A percentile compares a stretch with the other conserved stretches of the same genome.
Conservation (phyloP, 2,113 vertebrate species). For the Alaudala cheleensis region DNA sequence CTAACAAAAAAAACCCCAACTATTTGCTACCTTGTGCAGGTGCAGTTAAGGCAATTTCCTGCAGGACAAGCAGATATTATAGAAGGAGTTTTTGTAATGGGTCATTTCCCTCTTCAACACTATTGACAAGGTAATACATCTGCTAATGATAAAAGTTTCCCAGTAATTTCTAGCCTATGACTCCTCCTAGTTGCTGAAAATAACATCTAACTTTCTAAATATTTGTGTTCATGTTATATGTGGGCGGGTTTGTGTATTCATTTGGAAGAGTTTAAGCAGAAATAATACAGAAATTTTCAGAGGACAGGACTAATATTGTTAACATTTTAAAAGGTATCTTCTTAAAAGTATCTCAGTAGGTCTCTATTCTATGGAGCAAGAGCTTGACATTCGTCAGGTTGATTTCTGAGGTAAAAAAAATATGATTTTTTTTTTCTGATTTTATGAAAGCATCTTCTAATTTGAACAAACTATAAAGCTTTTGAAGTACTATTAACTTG, state of each 20-base stretch:
- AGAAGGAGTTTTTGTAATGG: rapidly evolving
- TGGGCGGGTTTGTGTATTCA: background rate
- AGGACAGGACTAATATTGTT: background rate
- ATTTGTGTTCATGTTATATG: background rate
- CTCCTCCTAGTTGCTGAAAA: background rate
- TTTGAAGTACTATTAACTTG: background rate
- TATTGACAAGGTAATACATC: background rate
- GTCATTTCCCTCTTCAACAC: background rate
- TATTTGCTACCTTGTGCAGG: background rate
- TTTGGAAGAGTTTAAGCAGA: background rate
- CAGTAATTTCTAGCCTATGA: background rate
- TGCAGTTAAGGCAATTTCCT: background rate
- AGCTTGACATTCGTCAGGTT: background rate
- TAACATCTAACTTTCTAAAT: background rate
- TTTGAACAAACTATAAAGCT: background rate
- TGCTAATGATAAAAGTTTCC: background rate
- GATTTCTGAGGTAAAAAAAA: background rate
- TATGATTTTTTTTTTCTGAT: background rate
- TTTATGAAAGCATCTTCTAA: background rate
- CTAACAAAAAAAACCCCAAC: background rate
- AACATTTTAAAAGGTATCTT: background rate
- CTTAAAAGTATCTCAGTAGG: background rate
- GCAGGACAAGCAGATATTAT: background rate
- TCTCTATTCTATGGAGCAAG: background rate
- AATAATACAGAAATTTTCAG: background rate